A percentile compares a stretch with the other conserved stretches of the same genome.
These are phyloP conservation scores for Drosophila pallidifrons DNA, from an alignment of 1,140 invertebrate species.

Conservation along the genomic window DNA sequence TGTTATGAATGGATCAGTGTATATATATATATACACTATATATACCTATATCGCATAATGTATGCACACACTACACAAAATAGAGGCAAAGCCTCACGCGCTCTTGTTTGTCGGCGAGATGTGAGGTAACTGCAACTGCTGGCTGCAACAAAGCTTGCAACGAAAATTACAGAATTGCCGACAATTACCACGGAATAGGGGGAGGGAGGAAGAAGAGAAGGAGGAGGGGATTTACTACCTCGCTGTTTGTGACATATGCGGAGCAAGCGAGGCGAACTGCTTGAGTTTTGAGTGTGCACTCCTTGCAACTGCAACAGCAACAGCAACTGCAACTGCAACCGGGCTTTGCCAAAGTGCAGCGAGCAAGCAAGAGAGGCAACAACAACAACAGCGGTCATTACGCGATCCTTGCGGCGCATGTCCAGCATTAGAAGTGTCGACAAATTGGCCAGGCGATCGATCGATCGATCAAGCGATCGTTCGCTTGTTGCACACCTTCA, in stretches of 20 bases:
- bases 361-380: constrained; percentile 1
- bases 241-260: constrained; percentile 45
- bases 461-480: constrained; percentile 18
- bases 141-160: constrained; percentile 63
- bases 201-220: background rate
- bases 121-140: constrained; percentile 52
- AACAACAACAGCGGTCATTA: background rate
- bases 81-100: constrained; percentile 17
- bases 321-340: constrained; percentile 49
- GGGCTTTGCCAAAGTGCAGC: constrained; percentile 27
- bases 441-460: constrained; percentile 61
- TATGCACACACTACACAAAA: background rate
- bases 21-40: constrained; percentile 13
- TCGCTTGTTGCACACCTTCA: constrained; percentile 29
- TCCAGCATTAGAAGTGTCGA: constrained; percentile 73
- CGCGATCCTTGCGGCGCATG: constrained; percentile 54
- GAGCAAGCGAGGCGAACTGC: constrained; percentile 27
- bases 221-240: background rate
- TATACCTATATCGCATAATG: constrained; percentile 9
- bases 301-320: constrained; percentile 51
- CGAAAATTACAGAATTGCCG: constrained; percentile 75
- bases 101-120: constrained; percentile 65
- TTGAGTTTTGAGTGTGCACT: constrained; percentile 74
- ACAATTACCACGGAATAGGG: constrained; percentile 59
- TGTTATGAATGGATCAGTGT: constrained; percentile 1